A percentile compares a stretch with the other conserved stretches of the same genome.
Conservation (phyloP, 2,113 vertebrate genomes). For the Grammomys dolichurus region DNA sequence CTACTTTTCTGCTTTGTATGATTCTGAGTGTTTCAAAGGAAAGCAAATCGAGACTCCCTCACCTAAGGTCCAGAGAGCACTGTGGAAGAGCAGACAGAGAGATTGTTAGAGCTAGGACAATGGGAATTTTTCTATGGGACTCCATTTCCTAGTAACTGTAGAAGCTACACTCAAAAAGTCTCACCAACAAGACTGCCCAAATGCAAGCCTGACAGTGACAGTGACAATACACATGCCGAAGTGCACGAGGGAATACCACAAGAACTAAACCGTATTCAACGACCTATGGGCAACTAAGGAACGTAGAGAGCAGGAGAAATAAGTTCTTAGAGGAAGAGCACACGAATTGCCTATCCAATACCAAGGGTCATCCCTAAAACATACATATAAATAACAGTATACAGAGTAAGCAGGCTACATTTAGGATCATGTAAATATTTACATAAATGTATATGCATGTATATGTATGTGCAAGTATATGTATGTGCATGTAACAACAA, state of each 20-base stretch:
- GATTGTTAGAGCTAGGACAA: neutral
- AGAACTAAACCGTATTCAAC: neutral
- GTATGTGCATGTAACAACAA: neutral
- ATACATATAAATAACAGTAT: neutral
- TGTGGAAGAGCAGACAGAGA: neutral
- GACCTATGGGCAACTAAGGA: neutral
- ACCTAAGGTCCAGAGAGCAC: neutral
- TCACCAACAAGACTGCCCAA: neutral
- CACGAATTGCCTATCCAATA: neutral
- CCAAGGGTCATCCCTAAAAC: neutral
- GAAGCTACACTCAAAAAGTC: neutral
- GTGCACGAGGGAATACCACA: neutral
- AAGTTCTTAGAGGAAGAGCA: neutral
- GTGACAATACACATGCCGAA: neutral
- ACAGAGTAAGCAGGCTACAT: neutral
- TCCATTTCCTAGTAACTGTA: neutral
- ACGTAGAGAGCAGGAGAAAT: neutral
- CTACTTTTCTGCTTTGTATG: neutral
- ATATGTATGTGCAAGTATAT: neutral
- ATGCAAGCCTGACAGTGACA: neutral
- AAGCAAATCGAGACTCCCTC: neutral
- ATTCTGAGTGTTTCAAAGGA: neutral
- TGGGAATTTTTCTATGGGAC: neutral
- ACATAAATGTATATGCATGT: too few relatives aligned
- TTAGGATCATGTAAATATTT: neutral